Evolutionary conservation across 2,113 vertebrate species (phyloP), one percentile per base, ranked within the genome.

Genomic region (Limanda limanda): DNA sequence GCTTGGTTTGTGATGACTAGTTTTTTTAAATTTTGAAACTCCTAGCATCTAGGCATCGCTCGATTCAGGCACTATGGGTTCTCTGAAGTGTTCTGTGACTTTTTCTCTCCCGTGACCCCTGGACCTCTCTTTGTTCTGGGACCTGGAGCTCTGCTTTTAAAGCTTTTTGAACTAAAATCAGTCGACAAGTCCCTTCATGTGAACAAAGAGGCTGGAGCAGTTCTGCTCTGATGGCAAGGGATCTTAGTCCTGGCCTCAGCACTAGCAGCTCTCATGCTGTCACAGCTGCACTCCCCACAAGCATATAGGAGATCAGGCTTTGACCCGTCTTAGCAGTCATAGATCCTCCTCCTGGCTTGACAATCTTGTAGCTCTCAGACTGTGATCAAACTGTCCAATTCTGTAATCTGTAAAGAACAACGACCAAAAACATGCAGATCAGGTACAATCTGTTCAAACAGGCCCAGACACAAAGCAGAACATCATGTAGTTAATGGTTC

Each of bases 401-500:
- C 11, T 56, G n/a, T n/a, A n/a, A 56, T 23, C 21, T 8, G 7
- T 24, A 14, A 62, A 62, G 18, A 62, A n/a, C 31, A 62, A 37
- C 18, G 13, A 62, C 4, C 35, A 40, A 40, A 40, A 62, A 40
- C 68, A 55, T 17, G 61, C 58, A 45, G 69, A 68, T 55, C 62
- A 51, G 31, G 31, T 27, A 73, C 72, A 64, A 54, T 69, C 65
- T 83, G 82, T 78, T 79, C 65, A 81, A 85, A 83, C 55, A 78
- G 68, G 27, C 64, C 2, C 59, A 7, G 51, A 66, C 51, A 71
- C 74, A 81, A 80, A 54, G 52, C 68, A 69, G 7, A 66, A 60
- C 79, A 62, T 57, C 71, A 48, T 82, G 66, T 56, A 52, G 62
- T 13, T 13, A 74, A 52, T 54, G 68, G 17, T 70, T 55, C 61